Evolutionary conservation across 1,140 invertebrate species (phyloP).

Genomic region (Dendrolimus kikuchii): DNA sequence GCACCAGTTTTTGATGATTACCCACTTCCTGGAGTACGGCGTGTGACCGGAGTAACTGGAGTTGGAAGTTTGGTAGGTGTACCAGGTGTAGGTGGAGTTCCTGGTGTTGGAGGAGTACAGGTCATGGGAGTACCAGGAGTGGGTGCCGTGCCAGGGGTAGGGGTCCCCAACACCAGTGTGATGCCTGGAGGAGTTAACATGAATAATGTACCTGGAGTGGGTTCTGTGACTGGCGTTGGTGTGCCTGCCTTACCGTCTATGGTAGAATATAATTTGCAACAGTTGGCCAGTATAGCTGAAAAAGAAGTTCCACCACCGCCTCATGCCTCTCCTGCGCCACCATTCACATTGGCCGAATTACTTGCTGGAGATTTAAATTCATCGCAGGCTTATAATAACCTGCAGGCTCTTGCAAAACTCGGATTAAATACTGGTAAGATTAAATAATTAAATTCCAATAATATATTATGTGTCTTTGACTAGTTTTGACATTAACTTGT

Average conservation of each 20-base stretch:
- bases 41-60: constrained; percentile 45
- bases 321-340: constrained; percentile 77
- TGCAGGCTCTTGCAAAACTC: constrained; percentile 90
- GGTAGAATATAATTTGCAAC: constrained; percentile 88
- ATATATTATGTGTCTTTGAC: constrained; percentile 1
- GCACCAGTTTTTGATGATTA: constrained; percentile 62
- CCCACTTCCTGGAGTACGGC: constrained; percentile 46
- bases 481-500: not conserved
- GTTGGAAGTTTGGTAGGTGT: constrained; percentile 48
- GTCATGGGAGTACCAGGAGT: constrained; percentile 27
- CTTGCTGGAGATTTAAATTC: constrained; percentile 80
- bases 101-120: constrained; percentile 24
- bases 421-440: constrained; percentile 80
- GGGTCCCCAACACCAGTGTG: constrained; percentile 35
- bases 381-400: constrained; percentile 87
- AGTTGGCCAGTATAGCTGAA: constrained; percentile 84
- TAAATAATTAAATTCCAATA: not conserved
- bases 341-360: constrained; percentile 82
- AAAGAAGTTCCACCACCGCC: constrained; percentile 70
- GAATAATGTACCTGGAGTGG: constrained; percentile 47
- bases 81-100: constrained; percentile 39
- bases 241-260: constrained; percentile 76
- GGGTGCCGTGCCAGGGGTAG: constrained; percentile 36
- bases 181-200: constrained; percentile 50
- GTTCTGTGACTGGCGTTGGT: constrained; percentile 44